Evolutionary conservation across 2,113 vertebrate species (phyloP).

Genomic region (Labrus mixtus): DNA sequence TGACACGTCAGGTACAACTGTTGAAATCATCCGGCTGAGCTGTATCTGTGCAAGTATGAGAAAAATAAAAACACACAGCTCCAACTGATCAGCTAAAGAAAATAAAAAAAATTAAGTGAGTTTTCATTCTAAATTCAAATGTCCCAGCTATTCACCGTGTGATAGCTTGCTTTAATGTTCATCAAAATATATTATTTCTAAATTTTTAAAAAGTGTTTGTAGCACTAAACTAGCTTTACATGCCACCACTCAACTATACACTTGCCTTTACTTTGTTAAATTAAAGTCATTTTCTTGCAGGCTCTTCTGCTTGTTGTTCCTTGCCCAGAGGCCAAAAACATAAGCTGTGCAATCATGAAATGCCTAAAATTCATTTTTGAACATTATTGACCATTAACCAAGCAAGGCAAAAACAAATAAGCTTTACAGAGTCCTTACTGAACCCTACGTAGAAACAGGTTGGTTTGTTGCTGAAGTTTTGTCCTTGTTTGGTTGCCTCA

Average conservation of each 20-base stretch:
- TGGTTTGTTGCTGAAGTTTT: no score
- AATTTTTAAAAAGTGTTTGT: no score
- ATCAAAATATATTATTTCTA: no score
- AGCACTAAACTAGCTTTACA: not conserved
- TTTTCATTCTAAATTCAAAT: not conserved
- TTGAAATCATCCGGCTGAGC: slow-evolving; percentile 23
- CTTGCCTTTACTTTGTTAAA: not conserved
- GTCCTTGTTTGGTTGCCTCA: no score
- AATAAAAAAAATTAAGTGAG: not conserved
- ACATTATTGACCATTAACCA: no score
- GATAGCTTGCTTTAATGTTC: not conserved
- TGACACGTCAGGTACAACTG: slow-evolving; percentile 27
- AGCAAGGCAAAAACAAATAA: no score
- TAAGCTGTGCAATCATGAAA: not conserved
- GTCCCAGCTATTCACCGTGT: not conserved
- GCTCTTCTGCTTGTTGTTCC: not conserved
- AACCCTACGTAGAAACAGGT: no score
- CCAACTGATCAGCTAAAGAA: not conserved
- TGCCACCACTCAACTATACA: not conserved
- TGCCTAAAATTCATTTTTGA: slow-evolving; percentile 1
- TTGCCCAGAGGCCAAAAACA: not conserved
- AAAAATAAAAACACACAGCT: not conserved
- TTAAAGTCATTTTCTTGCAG: not conserved
- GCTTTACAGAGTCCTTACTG: no score
- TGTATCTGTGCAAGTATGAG: not conserved